These are phyloP conservation scores for Palythoa caribaeorum DNA, from an alignment of 92 coral and sea anemone species.

Conservation along the genomic window DNA sequence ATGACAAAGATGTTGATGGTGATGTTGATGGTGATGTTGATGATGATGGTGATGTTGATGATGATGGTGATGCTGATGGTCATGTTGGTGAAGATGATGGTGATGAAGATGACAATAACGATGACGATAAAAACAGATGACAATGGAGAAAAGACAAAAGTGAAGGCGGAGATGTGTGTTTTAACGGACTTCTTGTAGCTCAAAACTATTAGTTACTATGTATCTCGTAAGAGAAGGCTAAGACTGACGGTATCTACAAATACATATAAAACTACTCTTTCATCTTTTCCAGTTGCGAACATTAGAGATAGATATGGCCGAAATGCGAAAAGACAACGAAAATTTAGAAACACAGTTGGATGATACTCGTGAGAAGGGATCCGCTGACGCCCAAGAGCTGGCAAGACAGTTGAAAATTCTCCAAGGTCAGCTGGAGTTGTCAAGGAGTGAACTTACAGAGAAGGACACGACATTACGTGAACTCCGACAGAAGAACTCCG, in stretches of 20 bases:
- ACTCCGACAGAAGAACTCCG: slow-evolving; percentile 68
- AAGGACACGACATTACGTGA: slow-evolving; percentile 79
- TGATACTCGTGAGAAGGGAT: slow-evolving; percentile 70
- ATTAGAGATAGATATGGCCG: slow-evolving; percentile 71
- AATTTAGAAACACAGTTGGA: slow-evolving; percentile 75
- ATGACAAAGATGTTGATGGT: no score
- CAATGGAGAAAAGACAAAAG: no score
- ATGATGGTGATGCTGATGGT: no score
- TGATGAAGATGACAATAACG: no score
- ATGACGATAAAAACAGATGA: no score
- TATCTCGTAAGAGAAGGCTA: no score
- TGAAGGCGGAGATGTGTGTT: no score
- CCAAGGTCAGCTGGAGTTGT: slow-evolving; percentile 69
- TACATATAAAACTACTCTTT: background rate
- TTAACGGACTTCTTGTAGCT: background rate
- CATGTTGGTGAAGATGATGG: no score
- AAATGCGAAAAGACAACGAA: slow-evolving; percentile 79
- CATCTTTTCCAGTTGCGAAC: slow-evolving; percentile 58
- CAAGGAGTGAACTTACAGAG: slow-evolving; percentile 70
- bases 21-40: no score
- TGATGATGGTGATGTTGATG: no score
- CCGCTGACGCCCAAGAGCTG: slow-evolving; percentile 69
- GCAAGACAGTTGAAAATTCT: slow-evolving; percentile 72
- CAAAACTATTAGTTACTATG: background rate
- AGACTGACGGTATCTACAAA: no score